Conservation (phyloP, 2,888 invertebrate species). For the Drosophila trichaetosa region DNA sequence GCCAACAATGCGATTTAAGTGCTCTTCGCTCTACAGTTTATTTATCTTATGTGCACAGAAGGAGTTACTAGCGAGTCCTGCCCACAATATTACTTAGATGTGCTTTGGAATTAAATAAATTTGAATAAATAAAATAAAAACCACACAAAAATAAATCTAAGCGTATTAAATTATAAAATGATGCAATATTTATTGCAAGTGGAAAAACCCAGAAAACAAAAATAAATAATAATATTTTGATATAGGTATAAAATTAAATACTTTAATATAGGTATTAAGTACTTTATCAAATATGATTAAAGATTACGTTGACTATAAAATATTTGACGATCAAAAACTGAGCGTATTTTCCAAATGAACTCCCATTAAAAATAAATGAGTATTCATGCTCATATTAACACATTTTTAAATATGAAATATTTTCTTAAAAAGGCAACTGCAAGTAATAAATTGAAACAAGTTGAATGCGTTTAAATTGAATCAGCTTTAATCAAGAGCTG, state of each 20-base stretch:
- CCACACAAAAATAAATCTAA: neutral
- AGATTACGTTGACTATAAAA: neutral
- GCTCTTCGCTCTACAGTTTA: conserved; percentile 6
- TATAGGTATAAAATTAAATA: no score
- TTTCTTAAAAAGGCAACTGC: neutral
- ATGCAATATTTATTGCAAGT: neutral
- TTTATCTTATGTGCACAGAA: conserved; percentile 16
- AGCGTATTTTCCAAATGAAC: neutral
- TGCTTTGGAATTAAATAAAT: neutral
- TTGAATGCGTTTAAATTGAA: conserved; percentile 12
- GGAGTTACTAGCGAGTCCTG: neutral
- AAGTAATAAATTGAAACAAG: neutral
- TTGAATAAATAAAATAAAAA: neutral
- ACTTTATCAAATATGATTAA: neutral
- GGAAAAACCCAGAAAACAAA: neutral
- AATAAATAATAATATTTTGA: no score
- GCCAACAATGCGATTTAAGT: conserved; percentile 10
- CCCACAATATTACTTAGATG: neutral
- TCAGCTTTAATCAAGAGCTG: conserved; percentile 24
- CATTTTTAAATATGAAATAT: neutral
- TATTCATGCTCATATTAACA: neutral
- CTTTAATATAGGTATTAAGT: neutral
- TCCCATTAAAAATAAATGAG: neutral
- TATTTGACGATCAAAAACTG: neutral
- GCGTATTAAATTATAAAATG: neutral